Percentiles rank a stretch among this genome's conserved stretches.
phyloP scores from a whole-genome alignment of 1,140 invertebrate species.

The Zaprionus vittiger region DNA sequence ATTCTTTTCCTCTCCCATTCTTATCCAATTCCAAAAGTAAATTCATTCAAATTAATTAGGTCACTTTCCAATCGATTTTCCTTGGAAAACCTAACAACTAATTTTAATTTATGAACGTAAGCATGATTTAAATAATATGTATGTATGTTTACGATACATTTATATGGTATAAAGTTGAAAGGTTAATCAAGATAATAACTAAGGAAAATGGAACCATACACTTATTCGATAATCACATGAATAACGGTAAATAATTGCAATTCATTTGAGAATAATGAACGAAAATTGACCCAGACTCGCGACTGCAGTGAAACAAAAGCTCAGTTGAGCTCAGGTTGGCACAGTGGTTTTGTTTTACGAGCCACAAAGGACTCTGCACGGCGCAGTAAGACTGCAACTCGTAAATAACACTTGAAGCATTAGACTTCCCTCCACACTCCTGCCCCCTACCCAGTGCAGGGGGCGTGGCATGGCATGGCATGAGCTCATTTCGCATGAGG shows the following conservation, averaged over 20 bases:
- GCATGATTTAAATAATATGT: too few species aligned
- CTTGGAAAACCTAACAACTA: neutral
- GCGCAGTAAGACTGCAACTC: conserved; percentile 10
- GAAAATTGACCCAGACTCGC: conserved; percentile 4
- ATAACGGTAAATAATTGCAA: neutral
- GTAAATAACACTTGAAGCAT: conserved; percentile 68
- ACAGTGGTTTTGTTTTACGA: conserved; percentile 54
- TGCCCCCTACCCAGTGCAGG: neutral
- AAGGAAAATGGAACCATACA: neutral
- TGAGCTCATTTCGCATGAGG: conserved; percentile 59
- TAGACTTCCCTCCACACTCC: conserved; percentile 38
- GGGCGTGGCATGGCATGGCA: conserved; percentile 23
- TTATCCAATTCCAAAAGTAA: too few species aligned
- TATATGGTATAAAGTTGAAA: too few species aligned
- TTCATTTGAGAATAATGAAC: conserved; percentile 9
- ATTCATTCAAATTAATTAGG: too few species aligned
- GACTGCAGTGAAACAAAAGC: conserved; percentile 21
- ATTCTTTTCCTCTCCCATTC: too few species aligned
- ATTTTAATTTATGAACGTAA: neutral
- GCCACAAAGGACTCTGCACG: conserved; percentile 43
- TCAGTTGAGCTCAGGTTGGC: conserved; percentile 26
- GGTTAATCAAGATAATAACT: neutral
- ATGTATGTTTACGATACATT: too few species aligned
- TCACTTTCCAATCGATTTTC: too few species aligned
- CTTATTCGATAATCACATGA: neutral